Base-by-base conservation (phyloP, 2,888 invertebrate genomes). In the Coleophora flavipennella region DNA sequence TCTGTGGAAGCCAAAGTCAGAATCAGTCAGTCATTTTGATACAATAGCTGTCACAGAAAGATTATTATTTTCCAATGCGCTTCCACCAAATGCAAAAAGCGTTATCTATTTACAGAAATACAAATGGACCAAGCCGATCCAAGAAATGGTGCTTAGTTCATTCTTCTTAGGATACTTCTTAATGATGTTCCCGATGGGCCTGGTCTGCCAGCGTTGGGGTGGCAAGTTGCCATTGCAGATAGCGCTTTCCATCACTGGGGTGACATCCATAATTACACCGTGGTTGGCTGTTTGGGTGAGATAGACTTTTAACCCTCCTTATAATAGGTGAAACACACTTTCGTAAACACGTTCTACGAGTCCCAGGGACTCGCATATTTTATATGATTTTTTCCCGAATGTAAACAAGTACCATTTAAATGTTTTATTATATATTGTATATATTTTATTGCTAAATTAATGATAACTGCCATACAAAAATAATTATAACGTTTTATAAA, bases 141-240 rank as follows among this genome's bases (percentile, higher is more conserved):
- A 78, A 44, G 75, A 77, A 6, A 65, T 68, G 57, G 56, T 77
- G 0, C 56, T 84, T 6, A 75, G 79, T 1, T 69, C 87, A 0
- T 87, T 87, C 47, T 87, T 86, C 57, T 61, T 85, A 48, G 87
- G 87, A 1, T 87, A 87, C 50, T 65, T 71, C 11, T 48, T 80
- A 11, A 84, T 83, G 52, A 85, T 85, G 56, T 63, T 86, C n/a
- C 85, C 86, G 0, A 78, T 86, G 20, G 89, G 89, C 0, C 58
- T 87, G 41, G 61, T 91, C 27, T 86, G 88, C 0, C 89, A 88
- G 50, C 68, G 76, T 1, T 87, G 86, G 67, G 91, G 91, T 1
- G 90, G 89, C 0, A 89, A 89, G 49, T 64, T 85, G 28, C 72
- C 90, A 0, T 51, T 85, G 8, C 75, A 80, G 20, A 44, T 74